A percentile compares a stretch with the other conserved stretches of the same genome.
These are phyloP conservation scores for Epistrophella euchroma DNA, from an alignment of 2,888 invertebrate species.

Conservation along the genomic window DNA sequence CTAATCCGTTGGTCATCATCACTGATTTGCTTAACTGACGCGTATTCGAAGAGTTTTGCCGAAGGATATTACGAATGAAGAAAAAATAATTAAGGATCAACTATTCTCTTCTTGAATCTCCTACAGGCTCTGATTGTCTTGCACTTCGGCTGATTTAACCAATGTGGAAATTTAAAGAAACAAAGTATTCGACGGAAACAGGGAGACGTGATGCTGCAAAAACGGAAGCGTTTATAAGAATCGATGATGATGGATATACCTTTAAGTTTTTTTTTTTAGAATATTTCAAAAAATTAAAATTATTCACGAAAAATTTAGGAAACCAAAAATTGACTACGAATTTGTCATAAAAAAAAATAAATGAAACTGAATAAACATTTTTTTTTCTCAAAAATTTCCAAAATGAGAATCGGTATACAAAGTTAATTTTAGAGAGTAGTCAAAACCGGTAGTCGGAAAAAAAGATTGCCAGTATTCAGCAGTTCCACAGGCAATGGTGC, in stretches of 20 bases:
- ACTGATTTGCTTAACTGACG: constrained; percentile 44
- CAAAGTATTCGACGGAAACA: constrained; percentile 54
- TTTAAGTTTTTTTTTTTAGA: constrained; percentile 7
- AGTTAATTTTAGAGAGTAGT: constrained; percentile 40
- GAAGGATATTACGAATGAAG: constrained; percentile 15
- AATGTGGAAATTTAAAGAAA: constrained; percentile 58
- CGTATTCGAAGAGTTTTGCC: constrained; percentile 4
- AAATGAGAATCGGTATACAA: constrained; percentile 18
- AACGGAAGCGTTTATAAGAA: constrained; percentile 12
- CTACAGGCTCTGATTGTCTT: constrained; percentile 63
- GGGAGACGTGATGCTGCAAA: constrained; percentile 58
- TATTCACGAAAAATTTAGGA: constrained; percentile 58
- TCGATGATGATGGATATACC: neutral
- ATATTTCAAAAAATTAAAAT: constrained; percentile 41
- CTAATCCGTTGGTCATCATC: constrained; percentile 79
- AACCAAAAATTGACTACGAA: constrained; percentile 38
- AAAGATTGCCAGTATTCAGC: constrained; percentile 50
- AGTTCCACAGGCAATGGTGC: constrained; percentile 41
- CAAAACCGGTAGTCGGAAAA: constrained; percentile 45
- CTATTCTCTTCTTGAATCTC: constrained; percentile 32
- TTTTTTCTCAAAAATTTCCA: constrained; percentile 12
- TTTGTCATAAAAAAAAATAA: constrained; percentile 42
- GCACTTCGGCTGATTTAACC: constrained; percentile 55
- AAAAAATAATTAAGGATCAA: constrained; percentile 32
- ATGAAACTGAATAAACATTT: constrained; percentile 43